Conservation (phyloP, 2,888 invertebrate species). For the Pristionchus mayeri region DNA sequence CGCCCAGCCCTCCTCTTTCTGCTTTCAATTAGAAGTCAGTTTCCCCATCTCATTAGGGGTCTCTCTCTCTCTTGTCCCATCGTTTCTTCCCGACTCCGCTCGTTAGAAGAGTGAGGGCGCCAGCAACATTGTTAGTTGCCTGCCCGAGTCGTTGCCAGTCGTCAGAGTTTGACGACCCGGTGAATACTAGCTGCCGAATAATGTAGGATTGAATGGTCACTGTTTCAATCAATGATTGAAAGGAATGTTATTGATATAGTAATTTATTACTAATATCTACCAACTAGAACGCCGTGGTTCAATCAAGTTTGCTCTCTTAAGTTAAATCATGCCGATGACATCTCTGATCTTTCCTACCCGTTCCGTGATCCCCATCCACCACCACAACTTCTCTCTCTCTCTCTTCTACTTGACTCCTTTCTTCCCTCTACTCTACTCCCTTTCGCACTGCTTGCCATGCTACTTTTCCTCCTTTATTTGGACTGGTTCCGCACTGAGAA, state of each 20-base stretch:
- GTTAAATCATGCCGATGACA: background rate
- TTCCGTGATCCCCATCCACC: background rate
- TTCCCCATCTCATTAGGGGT: too few species aligned
- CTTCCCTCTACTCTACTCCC: too few species aligned
- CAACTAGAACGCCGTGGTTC: background rate
- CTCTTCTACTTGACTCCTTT: background rate
- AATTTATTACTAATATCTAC: too few species aligned
- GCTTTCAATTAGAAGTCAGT: constrained; percentile 34
- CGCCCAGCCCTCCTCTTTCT: background rate
- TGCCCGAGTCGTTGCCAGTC: too few species aligned
- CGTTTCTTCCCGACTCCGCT: background rate
- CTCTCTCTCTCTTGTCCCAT: background rate
- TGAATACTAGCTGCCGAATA: too few species aligned
- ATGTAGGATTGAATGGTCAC: too few species aligned
- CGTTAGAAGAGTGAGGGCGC: background rate
- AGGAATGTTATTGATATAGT: too few species aligned
- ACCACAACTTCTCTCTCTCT: background rate
- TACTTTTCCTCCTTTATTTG: constrained; percentile 36
- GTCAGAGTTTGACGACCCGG: too few species aligned
- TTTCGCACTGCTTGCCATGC: constrained; percentile 13
- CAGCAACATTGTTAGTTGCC: background rate
- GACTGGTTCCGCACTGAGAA: constrained; percentile 29
- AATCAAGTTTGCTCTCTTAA: constrained; percentile 9
- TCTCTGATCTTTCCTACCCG: background rate
- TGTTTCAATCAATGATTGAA: too few species aligned